A percentile compares a stretch with the other conserved stretches of the same genome.
Evolutionary conservation across 2,888 invertebrate genomes (phyloP).

Genomic region (Operophtera brumata): DNA sequence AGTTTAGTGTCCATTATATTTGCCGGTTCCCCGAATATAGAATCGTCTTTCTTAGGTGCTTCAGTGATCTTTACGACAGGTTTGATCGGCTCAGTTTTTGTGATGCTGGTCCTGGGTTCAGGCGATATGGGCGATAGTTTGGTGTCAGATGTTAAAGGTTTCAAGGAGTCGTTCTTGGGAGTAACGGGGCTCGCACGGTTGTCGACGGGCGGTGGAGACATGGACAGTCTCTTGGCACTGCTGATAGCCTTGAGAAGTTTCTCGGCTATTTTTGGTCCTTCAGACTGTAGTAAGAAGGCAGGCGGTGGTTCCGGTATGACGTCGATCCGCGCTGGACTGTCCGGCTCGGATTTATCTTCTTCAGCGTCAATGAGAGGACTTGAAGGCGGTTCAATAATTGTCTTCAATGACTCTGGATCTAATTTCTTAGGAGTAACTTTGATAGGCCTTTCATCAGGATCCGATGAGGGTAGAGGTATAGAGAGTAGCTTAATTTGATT

Average conservation of each 20-base stretch:
- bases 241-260: conserved; percentile 82
- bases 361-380: conserved; percentile 73
- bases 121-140: conserved; percentile 48
- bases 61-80: conserved; percentile 49
- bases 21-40: conserved; percentile 68
- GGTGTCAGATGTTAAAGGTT: conserved; percentile 45
- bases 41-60: conserved; percentile 54
- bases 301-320: conserved; percentile 75
- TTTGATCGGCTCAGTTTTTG: conserved; percentile 46
- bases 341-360: conserved; percentile 75
- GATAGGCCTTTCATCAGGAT: conserved; percentile 37
- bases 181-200: conserved; percentile 49
- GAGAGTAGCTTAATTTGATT: conserved; percentile 40
- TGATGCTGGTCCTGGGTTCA: conserved; percentile 40
- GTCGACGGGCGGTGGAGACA: conserved; percentile 69
- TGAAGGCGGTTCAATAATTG: conserved; percentile 59
- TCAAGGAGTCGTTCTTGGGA: conserved; percentile 56
- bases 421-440: conserved; percentile 51
- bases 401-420: conserved; percentile 46
- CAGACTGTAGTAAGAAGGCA: conserved; percentile 70
- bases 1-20: conserved; percentile 61
- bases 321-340: conserved; percentile 73
- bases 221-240: conserved; percentile 77
- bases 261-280: conserved; percentile 82
- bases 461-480: conserved; percentile 47